These are phyloP conservation scores for Macrophya alboannulata DNA, from an alignment of 2,888 invertebrate genomes.

Conservation along the genomic window DNA sequence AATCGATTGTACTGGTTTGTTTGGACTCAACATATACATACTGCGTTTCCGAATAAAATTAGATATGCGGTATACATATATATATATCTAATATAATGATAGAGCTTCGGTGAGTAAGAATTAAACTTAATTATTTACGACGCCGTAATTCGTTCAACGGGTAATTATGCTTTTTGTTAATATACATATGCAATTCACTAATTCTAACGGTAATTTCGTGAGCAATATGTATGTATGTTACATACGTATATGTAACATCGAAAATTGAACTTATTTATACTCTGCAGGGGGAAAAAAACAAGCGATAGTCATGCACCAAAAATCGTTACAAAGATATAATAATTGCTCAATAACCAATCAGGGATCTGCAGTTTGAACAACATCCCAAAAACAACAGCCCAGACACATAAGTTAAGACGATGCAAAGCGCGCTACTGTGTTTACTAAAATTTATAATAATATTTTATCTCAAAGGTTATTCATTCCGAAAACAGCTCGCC, in stretches of 20 bases:
- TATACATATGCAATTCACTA: not conserved
- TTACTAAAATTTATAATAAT: not conserved
- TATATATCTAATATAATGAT: too few relatives aligned
- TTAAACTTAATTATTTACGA: not conserved
- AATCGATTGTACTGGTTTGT: slow-evolving; percentile 14
- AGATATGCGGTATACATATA: not conserved
- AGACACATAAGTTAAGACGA: not conserved
- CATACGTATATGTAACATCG: not conserved
- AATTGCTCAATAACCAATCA: not conserved
- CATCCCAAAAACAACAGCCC: not conserved
- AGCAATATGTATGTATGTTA: not conserved
- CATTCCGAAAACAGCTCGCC: not conserved
- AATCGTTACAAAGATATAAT: slow-evolving; percentile 6
- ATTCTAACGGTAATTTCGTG: not conserved
- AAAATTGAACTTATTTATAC: not conserved
- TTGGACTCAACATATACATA: not conserved
- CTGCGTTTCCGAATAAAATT: not conserved
- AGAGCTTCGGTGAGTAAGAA: not conserved
- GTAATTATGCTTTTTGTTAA: not conserved
- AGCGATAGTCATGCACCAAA: slow-evolving; percentile 19
- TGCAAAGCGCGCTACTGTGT: not conserved
- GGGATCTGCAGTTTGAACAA: not conserved
- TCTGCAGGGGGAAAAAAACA: too few relatives aligned
- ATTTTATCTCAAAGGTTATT: not conserved
- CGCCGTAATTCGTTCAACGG: not conserved